Base-by-base conservation (phyloP, 1,140 invertebrate genomes). In the Diprion similis region DNA sequence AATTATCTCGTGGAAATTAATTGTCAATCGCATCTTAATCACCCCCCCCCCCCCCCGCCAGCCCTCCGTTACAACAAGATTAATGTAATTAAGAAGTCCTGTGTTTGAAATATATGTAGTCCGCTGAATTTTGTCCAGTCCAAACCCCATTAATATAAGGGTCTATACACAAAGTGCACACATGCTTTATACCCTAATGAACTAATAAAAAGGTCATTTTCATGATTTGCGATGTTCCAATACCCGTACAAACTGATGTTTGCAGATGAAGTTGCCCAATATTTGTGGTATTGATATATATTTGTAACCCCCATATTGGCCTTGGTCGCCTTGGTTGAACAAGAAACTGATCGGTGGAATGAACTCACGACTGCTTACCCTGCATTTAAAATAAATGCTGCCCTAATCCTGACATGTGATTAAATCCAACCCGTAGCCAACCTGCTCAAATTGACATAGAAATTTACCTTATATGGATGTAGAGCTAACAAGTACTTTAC, bases 81-180 rank as follows among this genome's bases (percentile, higher is more conserved):
- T 37, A 37, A 3, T 37, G 24, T 37, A 37, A 37, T 37, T 37
- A 1, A 37, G 24, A 6, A 37, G 24, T 37, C 24, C 24, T 37
- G 6, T 37, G 24, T 37, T 3, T 37, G n/a, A 37, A 37, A 37
- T 37, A 37, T 37, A 37, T 37, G 24, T 37, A 37, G 24, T 37
- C 24, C 24, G 24, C 24, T 37, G 24, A 37, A 37, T 37, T 37
- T 37, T 37, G 24, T 6, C 24, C 24, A 37, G 2, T 37, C 1
- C 6, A 13, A 17, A 17, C 6, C 11, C 11, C 7, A 59, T 13
- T 59, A 59, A 59, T 59, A 6, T 8, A 59, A 6, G 51, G 51
- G 51, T 59, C 51, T 59, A 59, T 59, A 59, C 51, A 59, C 51
- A 59, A 59, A 59, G 24, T 59, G 51, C 51, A 59, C 51, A 59